phyloP scores from a whole-genome alignment of 2,113 vertebrate species.

The Genyomyrus donnyi region DNA sequence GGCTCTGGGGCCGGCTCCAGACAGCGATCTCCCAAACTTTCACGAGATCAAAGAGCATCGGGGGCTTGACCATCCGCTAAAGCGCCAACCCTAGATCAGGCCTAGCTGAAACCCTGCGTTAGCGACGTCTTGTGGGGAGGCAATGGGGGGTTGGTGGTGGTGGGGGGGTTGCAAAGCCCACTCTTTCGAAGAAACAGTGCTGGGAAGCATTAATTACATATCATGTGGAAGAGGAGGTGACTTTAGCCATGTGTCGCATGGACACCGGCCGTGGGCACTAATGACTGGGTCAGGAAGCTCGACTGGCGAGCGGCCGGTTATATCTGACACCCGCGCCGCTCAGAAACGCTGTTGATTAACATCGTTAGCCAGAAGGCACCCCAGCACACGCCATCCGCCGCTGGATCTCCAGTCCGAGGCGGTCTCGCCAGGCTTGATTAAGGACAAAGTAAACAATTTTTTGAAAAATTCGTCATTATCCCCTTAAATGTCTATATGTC shows the following conservation, averaged over 20 bases:
- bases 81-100: constrained; percentile 61
- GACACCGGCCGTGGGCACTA: not conserved
- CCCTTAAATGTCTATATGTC: not conserved
- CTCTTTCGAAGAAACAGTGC: constrained; percentile 57
- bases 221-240: constrained; percentile 33
- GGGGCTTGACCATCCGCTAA: constrained; percentile 62
- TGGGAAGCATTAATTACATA: constrained; percentile 38
- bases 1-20: constrained; percentile 60
- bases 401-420: not conserved
- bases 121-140: constrained; percentile 42
- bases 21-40: constrained; percentile 68
- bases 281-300: not conserved
- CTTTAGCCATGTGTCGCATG: not conserved
- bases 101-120: constrained; percentile 48
- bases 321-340: not conserved
- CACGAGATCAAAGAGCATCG: constrained; percentile 67
- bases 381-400: not conserved
- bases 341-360: not conserved
- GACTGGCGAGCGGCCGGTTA: not conserved
- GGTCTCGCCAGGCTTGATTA: not conserved
- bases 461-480: not conserved
- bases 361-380: not conserved
- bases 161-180: constrained; percentile 36
- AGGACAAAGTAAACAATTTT: not conserved
- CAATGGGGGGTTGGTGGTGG: not conserved